A percentile compares a stretch with the other conserved stretches of the same genome.
Evolutionary conservation across 2,797 vertebrate species (phyloP).

Genomic region (Diplodus puntazzo): DNA sequence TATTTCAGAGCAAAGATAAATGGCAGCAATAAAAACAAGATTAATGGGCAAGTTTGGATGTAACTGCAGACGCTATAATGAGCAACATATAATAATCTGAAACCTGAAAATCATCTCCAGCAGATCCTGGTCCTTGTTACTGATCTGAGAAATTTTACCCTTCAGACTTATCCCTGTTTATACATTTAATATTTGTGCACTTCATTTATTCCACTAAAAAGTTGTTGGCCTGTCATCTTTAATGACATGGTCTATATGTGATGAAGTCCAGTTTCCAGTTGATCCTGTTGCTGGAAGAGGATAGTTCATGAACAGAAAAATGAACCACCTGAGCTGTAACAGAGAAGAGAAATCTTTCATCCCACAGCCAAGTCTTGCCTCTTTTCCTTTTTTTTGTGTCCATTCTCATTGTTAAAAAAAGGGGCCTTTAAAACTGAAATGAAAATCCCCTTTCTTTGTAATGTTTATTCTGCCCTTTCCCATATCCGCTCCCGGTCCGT

Average conservation of each 20-base stretch:
- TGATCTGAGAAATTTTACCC: conserved; percentile 33
- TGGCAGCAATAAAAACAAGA: conserved; percentile 26
- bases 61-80: conserved; percentile 28
- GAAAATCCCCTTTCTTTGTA: conserved; percentile 73
- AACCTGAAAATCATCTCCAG: conserved; percentile 28
- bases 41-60: conserved; percentile 15
- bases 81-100: conserved; percentile 40
- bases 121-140: conserved; percentile 19
- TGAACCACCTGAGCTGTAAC: conserved; percentile 42
- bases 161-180: conserved; percentile 31
- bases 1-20: conserved; percentile 20
- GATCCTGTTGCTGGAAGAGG: conserved; percentile 29
- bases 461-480: conserved; percentile 83
- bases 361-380: conserved; percentile 33
- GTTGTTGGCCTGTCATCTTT: conserved; percentile 36
- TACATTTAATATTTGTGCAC: conserved; percentile 39
- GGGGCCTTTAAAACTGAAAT: conserved; percentile 57
- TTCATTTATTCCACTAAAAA: conserved; percentile 40
- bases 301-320: conserved; percentile 38
- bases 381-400: conserved; percentile 42
- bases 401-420: conserved; percentile 46
- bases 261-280: conserved; percentile 53
- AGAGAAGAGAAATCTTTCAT: conserved; percentile 42
- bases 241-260: conserved; percentile 25
- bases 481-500: conserved; percentile 77